Evolutionary conservation across 2,113 vertebrate genomes (phyloP), one percentile per base, ranked within the genome.

Genomic region (Crotalus viridis): DNA sequence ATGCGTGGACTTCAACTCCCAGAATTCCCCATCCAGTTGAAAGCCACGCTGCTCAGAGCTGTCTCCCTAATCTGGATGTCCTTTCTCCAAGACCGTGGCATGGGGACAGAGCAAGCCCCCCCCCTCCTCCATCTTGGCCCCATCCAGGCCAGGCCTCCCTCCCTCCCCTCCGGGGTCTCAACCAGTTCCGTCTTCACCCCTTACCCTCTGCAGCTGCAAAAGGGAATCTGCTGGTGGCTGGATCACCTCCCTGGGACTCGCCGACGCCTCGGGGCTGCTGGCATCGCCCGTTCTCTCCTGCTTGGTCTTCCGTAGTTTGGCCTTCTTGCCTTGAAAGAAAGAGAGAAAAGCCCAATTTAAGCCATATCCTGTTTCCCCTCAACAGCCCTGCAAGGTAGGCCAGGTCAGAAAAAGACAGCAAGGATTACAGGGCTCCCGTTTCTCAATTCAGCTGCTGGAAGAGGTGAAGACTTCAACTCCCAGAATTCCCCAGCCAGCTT

Each of bases 201-300:
- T 93, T 46, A 91, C 90, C 22, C 4, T 39, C 3, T 39, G 59
- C 10, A 46, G 8, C 21, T 3, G 8, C 0, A 6, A 48, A 10
- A 61, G 8, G 26, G 64, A 39, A 17, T 13, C n/a, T 0, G 46
- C 3, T 1, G 15, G 5, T 46, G n/a, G 54, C 26, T 26, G 1
- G 1, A 57, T 3, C 54, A 4, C 17, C n/a, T 52, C 26, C 2
- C 0, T 3, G 24, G 43, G 1, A 22, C 17, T 54, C 0, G 26
- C 46, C 5, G 61, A 2, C 5, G 0, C 61, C 61, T 69, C 12
- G 1, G 15, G 15, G n/a, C n/a, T 91, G 33, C 94, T 69, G 19
- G 89, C 89, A 33, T 90, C 24, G 4, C 22, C 61, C 92, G n/a
- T 61, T 93, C 94, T 96, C 59, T 2, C 22, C n/a, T 15, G 39